Evolutionary conservation across 1,140 invertebrate genomes (phyloP).

Genomic region (Idris sp.): DNA sequence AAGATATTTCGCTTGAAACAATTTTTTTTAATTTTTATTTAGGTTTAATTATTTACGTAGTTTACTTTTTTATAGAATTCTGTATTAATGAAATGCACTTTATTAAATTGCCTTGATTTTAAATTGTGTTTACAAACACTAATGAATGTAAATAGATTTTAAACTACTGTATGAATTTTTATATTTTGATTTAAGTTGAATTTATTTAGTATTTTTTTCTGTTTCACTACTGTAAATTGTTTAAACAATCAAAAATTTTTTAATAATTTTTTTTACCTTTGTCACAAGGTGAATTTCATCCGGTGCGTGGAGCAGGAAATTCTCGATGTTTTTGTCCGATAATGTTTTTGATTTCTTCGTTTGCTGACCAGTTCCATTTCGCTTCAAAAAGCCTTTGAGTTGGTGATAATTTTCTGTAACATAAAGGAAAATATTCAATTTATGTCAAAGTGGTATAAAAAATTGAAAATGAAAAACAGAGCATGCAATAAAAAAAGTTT

Average conservation of each 20-base stretch:
- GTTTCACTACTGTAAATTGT: too few relatives aligned
- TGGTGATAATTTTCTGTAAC: slow-evolving; percentile 13
- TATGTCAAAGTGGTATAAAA: too few relatives aligned
- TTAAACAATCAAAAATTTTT: too few relatives aligned
- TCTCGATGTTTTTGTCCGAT: slow-evolving; percentile 7
- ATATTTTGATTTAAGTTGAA: too few relatives aligned
- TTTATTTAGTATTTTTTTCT: not conserved
- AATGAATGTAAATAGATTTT: too few relatives aligned
- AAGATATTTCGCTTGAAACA: not conserved
- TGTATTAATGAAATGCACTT: not conserved
- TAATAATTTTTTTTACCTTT: slow-evolving; percentile 5
- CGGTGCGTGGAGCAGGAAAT: slow-evolving; percentile 7
- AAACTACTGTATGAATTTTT: too few relatives aligned
- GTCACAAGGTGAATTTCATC: slow-evolving; percentile 17
- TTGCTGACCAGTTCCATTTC: slow-evolving; percentile 10
- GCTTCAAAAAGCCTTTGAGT: slow-evolving; percentile 20
- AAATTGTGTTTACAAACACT: too few relatives aligned
- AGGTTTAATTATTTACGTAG: not conserved
- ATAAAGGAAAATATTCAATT: too few relatives aligned
- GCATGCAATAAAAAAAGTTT: too few relatives aligned
- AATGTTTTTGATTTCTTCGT: slow-evolving; percentile 19
- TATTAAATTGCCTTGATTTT: not conserved
- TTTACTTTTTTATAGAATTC: not conserved
- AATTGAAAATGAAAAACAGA: too few relatives aligned
- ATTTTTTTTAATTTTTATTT: slow-evolving; percentile 1